Evolutionary conservation across 1,140 invertebrate species (phyloP), one percentile per base, ranked within the genome.

Genomic region (Anastrepha ludens): DNA sequence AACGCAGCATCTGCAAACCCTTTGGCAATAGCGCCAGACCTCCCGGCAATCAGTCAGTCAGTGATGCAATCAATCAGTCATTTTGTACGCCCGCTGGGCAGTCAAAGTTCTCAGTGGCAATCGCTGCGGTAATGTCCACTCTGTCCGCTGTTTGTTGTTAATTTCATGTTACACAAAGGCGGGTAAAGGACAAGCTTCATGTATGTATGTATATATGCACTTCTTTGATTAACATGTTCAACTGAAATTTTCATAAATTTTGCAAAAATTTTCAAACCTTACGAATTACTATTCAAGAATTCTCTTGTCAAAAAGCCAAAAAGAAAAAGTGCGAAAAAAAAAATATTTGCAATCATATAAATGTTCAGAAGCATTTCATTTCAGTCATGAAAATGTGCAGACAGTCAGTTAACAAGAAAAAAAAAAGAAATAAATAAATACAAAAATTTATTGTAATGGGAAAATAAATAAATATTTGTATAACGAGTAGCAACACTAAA

Each of bases 361-460:
- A 81, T 29, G 50, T 55, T 58, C n/a, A n/a, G 7, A 4, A 58
- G 44, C 74, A 17, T 81, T 81, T 81, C 44, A 3, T 55, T 81
- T n/a, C 74, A 81, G 74, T 20, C 47, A 11, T 81, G 74, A 5
- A 81, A 81, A 81, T 81, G 17, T 55, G 47, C 47, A 81, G n/a
- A 41, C 47, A 81, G 47, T 81, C n/a, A 50, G 70, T 44, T 9
- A 74, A 44, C 20, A 15, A 70, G 41, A 41, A 70, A 70, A 15
- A 70, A 70, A 15, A 5, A 2, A 41, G 17, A 81, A 11, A 81
- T 11, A 44, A 58, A 81, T 29, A 78, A n/a, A n/a, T n/a, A 20
- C 44, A 78, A 78, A 55, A 81, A 55, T 58, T 81, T 81, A 81
- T 81, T 81, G 6, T 81, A 81, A 81, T 81, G 74, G 74, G 44